Conservation (phyloP, 2,113 vertebrate species). For the Typhlomys cinereus region DNA sequence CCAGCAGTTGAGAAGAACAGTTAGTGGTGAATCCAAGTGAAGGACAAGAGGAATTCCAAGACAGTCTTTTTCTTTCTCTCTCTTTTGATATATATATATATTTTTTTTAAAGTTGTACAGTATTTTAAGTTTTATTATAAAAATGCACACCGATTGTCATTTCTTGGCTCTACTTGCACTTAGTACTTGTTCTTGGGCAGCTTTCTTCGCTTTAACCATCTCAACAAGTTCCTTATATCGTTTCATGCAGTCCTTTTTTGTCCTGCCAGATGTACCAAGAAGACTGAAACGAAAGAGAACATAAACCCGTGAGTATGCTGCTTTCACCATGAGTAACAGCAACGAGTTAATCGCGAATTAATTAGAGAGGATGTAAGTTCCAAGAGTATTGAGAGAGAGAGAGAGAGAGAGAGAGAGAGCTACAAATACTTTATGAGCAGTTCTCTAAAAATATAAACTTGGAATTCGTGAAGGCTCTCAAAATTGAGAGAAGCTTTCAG, state of each 20-base stretch:
- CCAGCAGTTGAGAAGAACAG: conserved; percentile 83
- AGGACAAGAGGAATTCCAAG: conserved; percentile 94
- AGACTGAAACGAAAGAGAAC: conserved; percentile 94
- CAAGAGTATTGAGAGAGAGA: conserved; percentile 91
- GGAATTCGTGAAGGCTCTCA: not conserved
- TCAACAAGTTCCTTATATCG: conserved; percentile 99
- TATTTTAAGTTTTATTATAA: conserved; percentile 81
- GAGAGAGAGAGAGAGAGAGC: conserved; percentile 95
- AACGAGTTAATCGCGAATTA: conserved; percentile 91
- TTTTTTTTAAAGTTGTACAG: conserved; percentile 50
- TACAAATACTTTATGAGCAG: conserved; percentile 94
- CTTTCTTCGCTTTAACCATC: conserved; percentile 99
- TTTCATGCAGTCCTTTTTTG: too few species aligned
- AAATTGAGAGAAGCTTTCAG: not conserved
- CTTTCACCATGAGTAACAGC: conserved; percentile 96
- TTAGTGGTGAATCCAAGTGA: conserved; percentile 91
- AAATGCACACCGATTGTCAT: conserved; percentile 88
- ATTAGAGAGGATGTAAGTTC: not conserved
- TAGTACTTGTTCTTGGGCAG: conserved; percentile 95
- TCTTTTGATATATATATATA: conserved; percentile 94
- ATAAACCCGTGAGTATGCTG: conserved; percentile 95
- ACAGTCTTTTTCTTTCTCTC: conserved; percentile 93
- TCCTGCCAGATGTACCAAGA: too few species aligned
- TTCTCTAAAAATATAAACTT: conserved; percentile 88
- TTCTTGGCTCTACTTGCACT: conserved; percentile 94